Evolutionary conservation across 2,797 vertebrate species (phyloP).

Genomic region (Austrolebias charrua): DNA sequence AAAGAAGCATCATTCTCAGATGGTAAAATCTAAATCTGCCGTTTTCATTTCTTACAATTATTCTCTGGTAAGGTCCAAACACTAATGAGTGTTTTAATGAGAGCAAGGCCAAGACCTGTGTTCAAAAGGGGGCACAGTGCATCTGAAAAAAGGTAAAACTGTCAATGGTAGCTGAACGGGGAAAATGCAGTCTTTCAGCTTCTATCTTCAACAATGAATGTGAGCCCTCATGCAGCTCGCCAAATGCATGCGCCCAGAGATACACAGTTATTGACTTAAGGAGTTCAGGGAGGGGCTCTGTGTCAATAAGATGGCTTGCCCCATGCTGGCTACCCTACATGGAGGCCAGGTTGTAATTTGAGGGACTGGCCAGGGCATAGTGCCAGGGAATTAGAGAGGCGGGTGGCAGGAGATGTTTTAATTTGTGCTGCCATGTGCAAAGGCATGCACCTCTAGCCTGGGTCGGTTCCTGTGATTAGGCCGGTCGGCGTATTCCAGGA

Average conservation of each 20-base stretch:
- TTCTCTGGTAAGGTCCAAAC: background rate
- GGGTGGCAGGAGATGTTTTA: slow-evolving; percentile 80
- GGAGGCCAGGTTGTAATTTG: slow-evolving; percentile 76
- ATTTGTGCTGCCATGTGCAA: slow-evolving; percentile 85
- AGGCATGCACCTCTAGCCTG: slow-evolving; percentile 78
- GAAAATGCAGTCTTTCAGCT: slow-evolving; percentile 17
- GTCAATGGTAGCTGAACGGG: slow-evolving; percentile 10
- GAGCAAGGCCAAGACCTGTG: slow-evolving; percentile 17
- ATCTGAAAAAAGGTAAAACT: slow-evolving; percentile 14
- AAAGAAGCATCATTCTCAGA: background rate
- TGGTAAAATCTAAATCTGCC: background rate
- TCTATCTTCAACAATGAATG: slow-evolving; percentile 39
- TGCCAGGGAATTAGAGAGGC: slow-evolving; percentile 82
- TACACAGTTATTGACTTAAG: slow-evolving; percentile 65
- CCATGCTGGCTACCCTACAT: slow-evolving; percentile 73
- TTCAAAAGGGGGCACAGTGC: slow-evolving; percentile 11
- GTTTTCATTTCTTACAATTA: background rate
- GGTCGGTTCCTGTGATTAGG: slow-evolving; percentile 76
- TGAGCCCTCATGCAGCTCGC: slow-evolving; percentile 29
- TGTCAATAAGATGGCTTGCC: slow-evolving; percentile 73
- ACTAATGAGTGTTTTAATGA: background rate
- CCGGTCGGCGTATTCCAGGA: slow-evolving; percentile 69
- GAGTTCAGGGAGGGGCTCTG: slow-evolving; percentile 57
- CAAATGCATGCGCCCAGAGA: slow-evolving; percentile 48
- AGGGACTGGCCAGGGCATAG: slow-evolving; percentile 72